Evolutionary conservation across 2,113 vertebrate genomes (phyloP).

Genomic region (Hippocampus zosterae): DNA sequence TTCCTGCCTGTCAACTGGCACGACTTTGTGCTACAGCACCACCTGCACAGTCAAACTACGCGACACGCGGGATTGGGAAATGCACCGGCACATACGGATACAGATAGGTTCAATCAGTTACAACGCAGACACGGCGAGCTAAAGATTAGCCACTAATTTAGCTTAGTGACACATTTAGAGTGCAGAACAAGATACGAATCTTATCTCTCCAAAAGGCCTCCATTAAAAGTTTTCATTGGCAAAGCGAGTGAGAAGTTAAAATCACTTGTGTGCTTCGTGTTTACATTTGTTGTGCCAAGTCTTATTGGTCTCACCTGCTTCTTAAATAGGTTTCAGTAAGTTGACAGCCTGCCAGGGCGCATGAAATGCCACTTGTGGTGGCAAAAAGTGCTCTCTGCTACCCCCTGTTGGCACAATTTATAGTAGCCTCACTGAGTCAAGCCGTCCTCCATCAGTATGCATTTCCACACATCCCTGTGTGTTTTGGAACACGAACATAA

Average conservation of each 20-base stretch:
- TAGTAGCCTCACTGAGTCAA: not conserved
- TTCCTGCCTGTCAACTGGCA: constrained; percentile 39
- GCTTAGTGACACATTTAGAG: constrained; percentile 5
- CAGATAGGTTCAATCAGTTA: constrained; percentile 7
- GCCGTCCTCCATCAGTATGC: not conserved
- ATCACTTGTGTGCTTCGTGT: not conserved
- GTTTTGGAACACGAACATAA: not conserved
- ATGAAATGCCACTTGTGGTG: not conserved
- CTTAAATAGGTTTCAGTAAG: not conserved
- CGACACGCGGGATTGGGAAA: constrained; percentile 19
- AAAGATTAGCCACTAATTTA: constrained; percentile 6
- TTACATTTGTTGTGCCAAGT: constrained; percentile 6
- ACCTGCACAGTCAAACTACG: constrained; percentile 46
- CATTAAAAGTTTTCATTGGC: not conserved
- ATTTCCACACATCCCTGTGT: not conserved
- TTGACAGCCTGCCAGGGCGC: not conserved
- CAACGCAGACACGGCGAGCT: constrained; percentile 1
- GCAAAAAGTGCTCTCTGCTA: not conserved
- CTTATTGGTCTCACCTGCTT: not conserved
- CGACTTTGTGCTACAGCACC: constrained; percentile 42
- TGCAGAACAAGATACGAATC: constrained; percentile 14
- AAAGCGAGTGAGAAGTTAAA: not conserved
- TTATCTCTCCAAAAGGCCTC: constrained; percentile 5
- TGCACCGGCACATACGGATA: constrained; percentile 3
- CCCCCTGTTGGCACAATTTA: constrained; percentile 1